Percentiles rank a stretch among this genome's conserved stretches.
Conservation (phyloP, 1,140 invertebrate species). For the Trichogramma pretiosum region DNA sequence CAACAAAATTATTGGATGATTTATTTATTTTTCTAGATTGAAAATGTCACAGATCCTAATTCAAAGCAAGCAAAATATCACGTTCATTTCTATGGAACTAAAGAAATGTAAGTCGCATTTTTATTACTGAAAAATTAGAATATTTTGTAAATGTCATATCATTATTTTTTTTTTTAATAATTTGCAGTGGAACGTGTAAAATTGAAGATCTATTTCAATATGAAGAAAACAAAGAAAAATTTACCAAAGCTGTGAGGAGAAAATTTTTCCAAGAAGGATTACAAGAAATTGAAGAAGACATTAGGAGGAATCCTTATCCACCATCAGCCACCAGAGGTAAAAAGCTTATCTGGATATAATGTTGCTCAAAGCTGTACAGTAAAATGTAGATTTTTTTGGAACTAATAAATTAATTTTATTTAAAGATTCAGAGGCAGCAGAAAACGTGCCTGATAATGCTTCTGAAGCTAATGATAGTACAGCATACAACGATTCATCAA, state of each 20-base stretch:
- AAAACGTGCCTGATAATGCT: constrained; percentile 18
- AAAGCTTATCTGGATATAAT: neutral
- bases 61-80: constrained; percentile 75
- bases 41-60: constrained; percentile 55
- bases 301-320: constrained; percentile 26
- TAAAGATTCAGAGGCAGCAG: constrained; percentile 7
- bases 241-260: constrained; percentile 53
- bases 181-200: constrained; percentile 44
- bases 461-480: constrained; percentile 18
- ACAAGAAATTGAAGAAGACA: constrained; percentile 50
- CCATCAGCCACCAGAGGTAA: neutral
- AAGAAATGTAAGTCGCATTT: constrained; percentile 71
- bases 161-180: neutral
- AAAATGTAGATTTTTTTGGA: no score
- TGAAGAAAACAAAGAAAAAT: constrained; percentile 57
- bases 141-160: neutral
- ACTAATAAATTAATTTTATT: no score
- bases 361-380: no score
- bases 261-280: constrained; percentile 62
- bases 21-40: constrained; percentile 53
- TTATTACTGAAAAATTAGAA: neutral
- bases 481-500: constrained; percentile 19
- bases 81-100: constrained; percentile 90
- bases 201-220: constrained; percentile 46
- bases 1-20: no score